Conservation (phyloP, 2,113 vertebrate genomes). For the Erpornis zantholeuca region DNA sequence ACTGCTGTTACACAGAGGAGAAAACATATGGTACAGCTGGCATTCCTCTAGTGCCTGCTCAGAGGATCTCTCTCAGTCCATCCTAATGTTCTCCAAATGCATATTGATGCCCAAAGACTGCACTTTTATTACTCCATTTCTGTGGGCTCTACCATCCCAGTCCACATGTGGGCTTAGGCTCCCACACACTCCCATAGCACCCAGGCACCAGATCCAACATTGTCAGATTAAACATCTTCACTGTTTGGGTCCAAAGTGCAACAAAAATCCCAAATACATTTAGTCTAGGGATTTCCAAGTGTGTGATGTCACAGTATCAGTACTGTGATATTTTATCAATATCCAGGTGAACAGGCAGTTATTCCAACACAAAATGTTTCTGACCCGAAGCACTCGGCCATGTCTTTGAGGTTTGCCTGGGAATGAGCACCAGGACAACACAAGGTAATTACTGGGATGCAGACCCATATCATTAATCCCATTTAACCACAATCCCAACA, state of each 20-base stretch:
- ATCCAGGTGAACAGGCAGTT: neutral
- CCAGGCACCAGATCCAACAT: neutral
- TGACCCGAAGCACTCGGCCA: neutral
- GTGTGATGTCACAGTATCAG: neutral
- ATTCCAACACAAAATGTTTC: neutral
- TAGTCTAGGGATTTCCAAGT: neutral
- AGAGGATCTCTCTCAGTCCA: neutral
- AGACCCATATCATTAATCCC: neutral
- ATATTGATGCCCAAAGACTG: neutral
- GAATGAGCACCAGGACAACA: neutral
- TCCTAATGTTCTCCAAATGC: neutral
- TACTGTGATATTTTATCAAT: neutral
- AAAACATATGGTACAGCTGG: neutral
- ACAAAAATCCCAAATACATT: neutral
- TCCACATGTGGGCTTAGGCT: fast-evolving
- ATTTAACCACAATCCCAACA: neutral
- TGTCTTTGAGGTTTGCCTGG: neutral
- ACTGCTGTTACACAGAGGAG: neutral
- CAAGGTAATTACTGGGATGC: neutral
- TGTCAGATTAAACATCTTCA: neutral
- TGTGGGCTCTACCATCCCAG: neutral
- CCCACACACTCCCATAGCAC: neutral
- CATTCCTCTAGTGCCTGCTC: neutral
- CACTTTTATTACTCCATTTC: neutral
- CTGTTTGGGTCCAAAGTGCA: neutral